Conservation (phyloP, 1,140 invertebrate genomes). For the Drosophila erecta region DNA sequence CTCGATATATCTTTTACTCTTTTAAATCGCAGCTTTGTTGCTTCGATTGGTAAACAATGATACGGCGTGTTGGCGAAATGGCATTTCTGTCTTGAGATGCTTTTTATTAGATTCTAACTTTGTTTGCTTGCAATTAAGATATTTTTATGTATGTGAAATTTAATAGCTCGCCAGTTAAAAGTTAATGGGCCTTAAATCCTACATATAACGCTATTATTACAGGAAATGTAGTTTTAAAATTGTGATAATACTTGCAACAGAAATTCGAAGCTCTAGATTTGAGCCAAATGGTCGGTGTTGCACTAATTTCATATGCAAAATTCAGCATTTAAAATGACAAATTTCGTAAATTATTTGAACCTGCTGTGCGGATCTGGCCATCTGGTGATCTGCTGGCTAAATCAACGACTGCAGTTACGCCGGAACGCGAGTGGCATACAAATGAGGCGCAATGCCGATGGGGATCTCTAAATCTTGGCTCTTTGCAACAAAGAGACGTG, state of each 20-base stretch:
- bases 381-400: slow-evolving; percentile 35
- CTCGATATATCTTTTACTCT: slow-evolving; percentile 23
- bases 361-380: slow-evolving; percentile 40
- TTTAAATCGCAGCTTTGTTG: slow-evolving; percentile 41
- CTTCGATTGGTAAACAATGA: slow-evolving; percentile 23
- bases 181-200: too few species aligned
- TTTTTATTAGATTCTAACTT: slow-evolving; percentile 8
- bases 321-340: slow-evolving; percentile 29
- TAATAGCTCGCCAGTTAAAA: background rate
- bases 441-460: slow-evolving; percentile 46
- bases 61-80: background rate
- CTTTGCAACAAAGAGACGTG: slow-evolving; percentile 59
- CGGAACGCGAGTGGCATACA: slow-evolving; percentile 33
- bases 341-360: slow-evolving; percentile 47
- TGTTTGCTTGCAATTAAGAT: background rate
- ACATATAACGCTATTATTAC: too few species aligned
- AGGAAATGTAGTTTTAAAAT: too few species aligned
- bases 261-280: too few species aligned
- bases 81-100: background rate
- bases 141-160: background rate
- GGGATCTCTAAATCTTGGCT: slow-evolving; percentile 48
- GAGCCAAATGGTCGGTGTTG: background rate
- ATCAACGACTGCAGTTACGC: slow-evolving; percentile 40
- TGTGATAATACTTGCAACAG: too few species aligned
- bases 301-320: slow-evolving; percentile 23